Evolutionary conservation across 2,888 invertebrate species (phyloP), one percentile per base, ranked within the genome.

Genomic region (Euplagia quadripunctaria): DNA sequence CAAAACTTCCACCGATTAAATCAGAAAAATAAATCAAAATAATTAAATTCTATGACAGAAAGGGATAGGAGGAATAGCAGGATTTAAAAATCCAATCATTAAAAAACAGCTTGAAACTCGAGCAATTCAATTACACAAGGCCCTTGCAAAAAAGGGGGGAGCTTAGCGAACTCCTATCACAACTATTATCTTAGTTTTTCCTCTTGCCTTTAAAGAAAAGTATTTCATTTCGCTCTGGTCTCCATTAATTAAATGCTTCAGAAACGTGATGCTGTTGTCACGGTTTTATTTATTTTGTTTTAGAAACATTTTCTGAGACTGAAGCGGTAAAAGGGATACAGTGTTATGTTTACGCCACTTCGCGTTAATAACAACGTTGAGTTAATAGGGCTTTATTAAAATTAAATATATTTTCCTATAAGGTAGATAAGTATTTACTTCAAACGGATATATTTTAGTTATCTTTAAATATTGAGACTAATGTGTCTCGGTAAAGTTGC

Each of bases 201-300:
- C 72, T 69, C 74, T 74, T 74, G 78, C 79, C 83, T 87, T 80
- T 80, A 81, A 85, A 83, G 82, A 85, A 90, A 88, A 85, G 85
- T 88, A 90, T 89, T 89, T 85, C 82, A 91, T 90, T 90, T 86
- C 86, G 73, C 82, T 79, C 84, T 75, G 76, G 82, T 82, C 82
- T 79, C 85, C 86, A 90, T 90, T 85, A 91, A 91, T 91, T 91
- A 91, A 91, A 90, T 85, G 87, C 86, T 86, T 83, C 82, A 85
- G 86, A 86, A 89, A 87, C 85, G 85, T 86, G 86, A 85, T 78
- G 76, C 61, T 72, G 79, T 80, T 84, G 81, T 82, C 78, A 83
- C 74, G 82, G 85, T 85, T 85, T 83, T 82, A 82, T 85, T 84
- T 76, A 82, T 83, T 85, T 82, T 79, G 72, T 78, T 80, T 78